phyloP scores from a whole-genome alignment of 2,113 vertebrate genomes.

The Tragulus kanchil region DNA sequence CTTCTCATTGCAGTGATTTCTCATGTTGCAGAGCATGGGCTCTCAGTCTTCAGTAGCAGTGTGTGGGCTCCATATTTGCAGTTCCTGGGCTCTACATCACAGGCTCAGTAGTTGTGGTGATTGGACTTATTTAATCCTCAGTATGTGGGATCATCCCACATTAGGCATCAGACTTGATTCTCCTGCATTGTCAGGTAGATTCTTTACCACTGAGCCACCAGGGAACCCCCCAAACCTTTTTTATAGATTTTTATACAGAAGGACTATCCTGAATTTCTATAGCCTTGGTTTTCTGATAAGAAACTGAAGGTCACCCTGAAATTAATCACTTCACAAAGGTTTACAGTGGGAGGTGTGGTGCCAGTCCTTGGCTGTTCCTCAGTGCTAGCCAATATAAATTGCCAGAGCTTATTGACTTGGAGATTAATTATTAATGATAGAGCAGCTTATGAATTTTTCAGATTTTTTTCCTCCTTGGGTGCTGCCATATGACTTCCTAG shows the following conservation, averaged over 20 bases:
- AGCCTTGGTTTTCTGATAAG: conserved; percentile 54
- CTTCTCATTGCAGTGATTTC: neutral
- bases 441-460: conserved; percentile 88
- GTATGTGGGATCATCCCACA: neutral
- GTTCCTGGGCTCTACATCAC: neutral
- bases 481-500: conserved; percentile 78
- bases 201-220: neutral
- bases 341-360: neutral
- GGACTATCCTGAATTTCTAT: conserved; percentile 50
- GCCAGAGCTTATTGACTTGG: conserved; percentile 79
- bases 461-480: conserved; percentile 83
- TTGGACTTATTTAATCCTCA: neutral
- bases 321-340: conserved; percentile 21
- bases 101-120: neutral
- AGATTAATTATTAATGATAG: conserved; percentile 92
- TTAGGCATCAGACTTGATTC: neutral
- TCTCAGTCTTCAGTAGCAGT: neutral
- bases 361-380: conserved; percentile 35
- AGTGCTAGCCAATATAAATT: conserved; percentile 86
- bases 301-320: conserved; percentile 44
- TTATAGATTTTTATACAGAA: too few relatives aligned
- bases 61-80: neutral
- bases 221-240: neutral
- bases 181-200: neutral
- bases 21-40: neutral